A percentile compares a stretch with the other conserved stretches of the same genome.
phyloP scores from a whole-genome alignment of 2,113 vertebrate genomes.

The Passer montanus region DNA sequence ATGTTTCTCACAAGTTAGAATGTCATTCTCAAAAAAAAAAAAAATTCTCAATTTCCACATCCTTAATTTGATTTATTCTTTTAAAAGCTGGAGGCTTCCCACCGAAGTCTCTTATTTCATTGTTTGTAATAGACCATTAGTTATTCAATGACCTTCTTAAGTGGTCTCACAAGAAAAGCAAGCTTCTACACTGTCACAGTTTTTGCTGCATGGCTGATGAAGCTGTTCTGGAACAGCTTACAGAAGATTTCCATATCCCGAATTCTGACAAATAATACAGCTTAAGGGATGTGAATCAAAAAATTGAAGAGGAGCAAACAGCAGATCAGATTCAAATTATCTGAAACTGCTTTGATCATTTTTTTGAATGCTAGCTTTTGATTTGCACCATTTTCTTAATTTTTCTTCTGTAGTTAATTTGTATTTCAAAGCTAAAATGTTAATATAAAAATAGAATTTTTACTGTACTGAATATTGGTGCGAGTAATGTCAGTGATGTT shows the following conservation, averaged over 20 bases:
- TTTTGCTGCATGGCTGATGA: constrained; percentile 32
- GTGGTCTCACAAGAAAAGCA: constrained; percentile 57
- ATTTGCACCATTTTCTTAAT: background rate
- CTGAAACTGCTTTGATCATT: background rate
- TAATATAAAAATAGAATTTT: background rate
- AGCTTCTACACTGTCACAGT: background rate
- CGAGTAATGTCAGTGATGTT: background rate
- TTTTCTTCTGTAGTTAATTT: background rate
- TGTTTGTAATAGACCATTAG: constrained; percentile 57
- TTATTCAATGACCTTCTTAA: constrained; percentile 56
- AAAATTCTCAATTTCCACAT: background rate
- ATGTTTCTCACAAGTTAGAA: background rate
- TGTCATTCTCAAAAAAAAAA: background rate
- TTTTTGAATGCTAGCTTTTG: background rate
- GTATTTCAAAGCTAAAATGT: background rate
- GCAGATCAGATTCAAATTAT: background rate
- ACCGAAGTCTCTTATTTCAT: constrained; percentile 18
- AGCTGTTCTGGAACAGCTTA: constrained; percentile 30
- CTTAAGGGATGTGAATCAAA: background rate
- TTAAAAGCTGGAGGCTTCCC: constrained; percentile 45
- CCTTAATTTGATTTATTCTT: constrained; percentile 54
- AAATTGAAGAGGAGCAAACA: background rate
- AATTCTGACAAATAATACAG: background rate
- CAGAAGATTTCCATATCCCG: background rate
- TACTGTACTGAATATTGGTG: background rate